Base-by-base conservation (phyloP, 2,113 vertebrate species). In the Jacana jacana region DNA sequence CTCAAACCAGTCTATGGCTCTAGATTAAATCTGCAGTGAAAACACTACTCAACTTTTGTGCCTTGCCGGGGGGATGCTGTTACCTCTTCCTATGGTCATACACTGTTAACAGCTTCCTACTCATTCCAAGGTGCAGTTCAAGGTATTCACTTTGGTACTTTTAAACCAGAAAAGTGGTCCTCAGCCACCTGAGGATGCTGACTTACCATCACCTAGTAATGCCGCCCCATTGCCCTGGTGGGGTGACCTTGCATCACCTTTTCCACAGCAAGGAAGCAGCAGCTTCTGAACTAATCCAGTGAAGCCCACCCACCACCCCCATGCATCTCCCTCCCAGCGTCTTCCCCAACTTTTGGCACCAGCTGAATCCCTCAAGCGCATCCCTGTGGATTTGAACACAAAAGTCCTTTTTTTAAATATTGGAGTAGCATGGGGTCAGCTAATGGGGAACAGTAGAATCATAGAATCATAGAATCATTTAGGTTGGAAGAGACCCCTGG, bases 161-260 rank as follows among this genome's bases (percentile, higher is more conserved):
- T 39, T 4, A 63, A 71, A 48, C 10, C 70, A 52, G 39, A 8
- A 3, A 22, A 4, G n/a, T 6, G 13, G 17, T 65, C 8, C 71
- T 73, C 64, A 58, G 60, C 1, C 1, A 25, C 51, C 11, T 46
- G 54, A 54, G 58, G 40, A 19, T 19, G n/a, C 61, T 52, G 48
- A 11, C 0, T 2, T 33, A 35, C 3, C 78, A 42, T 1, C 58
- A 37, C 1, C 54, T 57, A 39, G 46, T 73, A 5, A 18, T 0
- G 9, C 65, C 44, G 33, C 30, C 27, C 60, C 40, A 16, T 9
- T 28, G 5, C 1, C 4, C 65, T 10, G 51, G 27, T 5, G 31
- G 30, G 11, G 25, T 0, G 0, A 31, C 63, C 18, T n/a, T 2
- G 7, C n/a, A 12, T 24, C 23, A 3, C 49, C 64, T 51, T 25